Conservation (phyloP, 64 coral and sea anemone species). For the Stylophora pistillata region DNA sequence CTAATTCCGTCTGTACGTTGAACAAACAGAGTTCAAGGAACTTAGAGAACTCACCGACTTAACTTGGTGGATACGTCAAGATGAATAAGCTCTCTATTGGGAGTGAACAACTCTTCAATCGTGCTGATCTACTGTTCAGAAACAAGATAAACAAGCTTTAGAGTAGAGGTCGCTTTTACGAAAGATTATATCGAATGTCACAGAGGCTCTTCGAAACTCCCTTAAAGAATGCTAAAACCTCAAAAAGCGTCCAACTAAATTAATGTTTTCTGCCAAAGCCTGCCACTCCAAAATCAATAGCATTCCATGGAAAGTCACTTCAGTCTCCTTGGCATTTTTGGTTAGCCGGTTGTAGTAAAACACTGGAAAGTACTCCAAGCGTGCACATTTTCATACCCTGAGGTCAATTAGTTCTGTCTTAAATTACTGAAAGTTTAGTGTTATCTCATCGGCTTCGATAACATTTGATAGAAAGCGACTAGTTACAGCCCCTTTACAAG, state of each 20-base stretch:
- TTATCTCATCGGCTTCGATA: neutral
- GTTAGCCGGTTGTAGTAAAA: neutral
- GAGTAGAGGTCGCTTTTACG: neutral
- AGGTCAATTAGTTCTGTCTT: neutral
- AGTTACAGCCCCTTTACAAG: no score
- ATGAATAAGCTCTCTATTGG: no score
- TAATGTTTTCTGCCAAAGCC: conserved; percentile 10
- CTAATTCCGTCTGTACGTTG: no score
- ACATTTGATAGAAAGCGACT: neutral
- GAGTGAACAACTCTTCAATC: no score
- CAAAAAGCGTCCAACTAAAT: conserved; percentile 21
- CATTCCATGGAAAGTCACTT: conserved; percentile 9
- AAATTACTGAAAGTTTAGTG: neutral
- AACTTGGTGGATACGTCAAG: neutral
- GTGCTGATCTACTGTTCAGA: neutral
- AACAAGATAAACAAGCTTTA: conserved; percentile 12
- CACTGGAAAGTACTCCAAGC: neutral
- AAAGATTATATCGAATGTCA: neutral
- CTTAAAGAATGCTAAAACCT: conserved; percentile 29
- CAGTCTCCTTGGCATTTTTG: conserved; percentile 1
- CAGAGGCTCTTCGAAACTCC: neutral
- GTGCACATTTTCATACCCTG: neutral
- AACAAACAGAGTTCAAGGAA: no score
- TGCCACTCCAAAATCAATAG: conserved; percentile 34
- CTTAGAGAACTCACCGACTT: neutral